These are phyloP conservation scores for Lasaia peninsularis DNA, from an alignment of 1,140 invertebrate genomes.

Conservation along the genomic window DNA sequence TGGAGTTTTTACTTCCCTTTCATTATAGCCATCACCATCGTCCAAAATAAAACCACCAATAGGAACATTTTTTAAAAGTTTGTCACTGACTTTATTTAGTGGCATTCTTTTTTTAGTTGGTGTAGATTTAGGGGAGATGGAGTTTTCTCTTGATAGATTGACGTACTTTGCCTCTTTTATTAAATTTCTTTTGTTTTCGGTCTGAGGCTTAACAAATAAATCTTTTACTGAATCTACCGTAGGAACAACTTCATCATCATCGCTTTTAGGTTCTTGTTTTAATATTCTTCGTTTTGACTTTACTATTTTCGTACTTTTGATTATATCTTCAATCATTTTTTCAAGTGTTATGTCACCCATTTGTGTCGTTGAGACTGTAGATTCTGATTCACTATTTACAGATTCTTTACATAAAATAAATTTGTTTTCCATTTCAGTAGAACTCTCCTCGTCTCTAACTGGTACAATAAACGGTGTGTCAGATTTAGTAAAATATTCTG, in stretches of 20 bases:
- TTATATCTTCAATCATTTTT: conserved; percentile 71
- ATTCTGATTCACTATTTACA: conserved; percentile 49
- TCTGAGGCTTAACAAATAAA: conserved; percentile 62
- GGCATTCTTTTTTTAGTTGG: conserved; percentile 57
- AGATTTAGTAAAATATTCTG: conserved; percentile 62
- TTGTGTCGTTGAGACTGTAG: conserved; percentile 67
- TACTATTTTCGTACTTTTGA: conserved; percentile 70
- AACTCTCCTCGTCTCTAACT: conserved; percentile 62
- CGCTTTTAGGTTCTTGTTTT: conserved; percentile 40
- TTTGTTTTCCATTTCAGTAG: conserved; percentile 71
- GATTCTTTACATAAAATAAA: conserved; percentile 64
- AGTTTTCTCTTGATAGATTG: conserved; percentile 65
- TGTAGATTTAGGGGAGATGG: conserved; percentile 58
- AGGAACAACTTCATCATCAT: conserved; percentile 47
- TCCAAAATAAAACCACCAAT: conserved; percentile 68
- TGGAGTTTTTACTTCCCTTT: conserved; percentile 66
- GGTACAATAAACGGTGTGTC: conserved; percentile 59
- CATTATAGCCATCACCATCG: conserved; percentile 66
- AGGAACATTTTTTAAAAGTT: conserved; percentile 61
- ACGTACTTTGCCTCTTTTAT: conserved; percentile 67
- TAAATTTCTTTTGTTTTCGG: conserved; percentile 59
- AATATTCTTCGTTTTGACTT: conserved; percentile 64
- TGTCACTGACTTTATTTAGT: conserved; percentile 51
- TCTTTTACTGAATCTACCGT: conserved; percentile 50
- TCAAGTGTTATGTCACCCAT: conserved; percentile 71